Evolutionary conservation across 2,113 vertebrate genomes (phyloP).

Genomic region (Hiodon tergisus): DNA sequence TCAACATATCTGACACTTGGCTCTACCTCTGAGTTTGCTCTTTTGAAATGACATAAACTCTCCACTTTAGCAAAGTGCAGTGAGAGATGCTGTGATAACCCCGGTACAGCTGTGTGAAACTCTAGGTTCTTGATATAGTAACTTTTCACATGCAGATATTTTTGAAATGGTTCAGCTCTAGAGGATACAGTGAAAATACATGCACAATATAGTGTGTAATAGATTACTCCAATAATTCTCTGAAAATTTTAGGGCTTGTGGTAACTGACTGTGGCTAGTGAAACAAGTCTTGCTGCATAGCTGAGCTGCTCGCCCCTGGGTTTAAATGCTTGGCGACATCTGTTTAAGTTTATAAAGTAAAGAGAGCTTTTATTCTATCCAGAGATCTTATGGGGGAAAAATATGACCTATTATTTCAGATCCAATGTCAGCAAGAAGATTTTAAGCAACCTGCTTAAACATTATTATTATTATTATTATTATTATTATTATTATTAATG

Average conservation of each 20-base stretch:
- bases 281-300: slow-evolving; percentile 50
- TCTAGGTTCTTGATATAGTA: neutral
- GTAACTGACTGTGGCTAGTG: slow-evolving; percentile 38
- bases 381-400: slow-evolving; percentile 21
- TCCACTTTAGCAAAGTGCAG: slow-evolving; percentile 21
- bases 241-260: slow-evolving; percentile 28
- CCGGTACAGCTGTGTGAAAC: neutral
- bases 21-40: slow-evolving; percentile 13
- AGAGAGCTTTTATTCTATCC: slow-evolving; percentile 23
- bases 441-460: neutral
- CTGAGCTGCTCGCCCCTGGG: slow-evolving; percentile 40
- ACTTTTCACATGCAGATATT: no score
- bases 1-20: slow-evolving; percentile 26
- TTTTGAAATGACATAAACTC: slow-evolving; percentile 25
- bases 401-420: slow-evolving; percentile 20
- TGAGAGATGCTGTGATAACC: slow-evolving; percentile 22
- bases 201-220: neutral
- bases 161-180: neutral
- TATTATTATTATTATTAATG: neutral
- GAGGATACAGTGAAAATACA: neutral
- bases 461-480: slow-evolving; percentile 7
- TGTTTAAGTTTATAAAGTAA: slow-evolving; percentile 65
- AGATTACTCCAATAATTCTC: neutral
- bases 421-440: slow-evolving; percentile 6
- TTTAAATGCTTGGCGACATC: slow-evolving; percentile 67